A percentile compares a stretch with the other conserved stretches of the same genome.
These are phyloP conservation scores for Pyralis farinalis DNA, from an alignment of 2,888 invertebrate genomes.

Conservation along the genomic window DNA sequence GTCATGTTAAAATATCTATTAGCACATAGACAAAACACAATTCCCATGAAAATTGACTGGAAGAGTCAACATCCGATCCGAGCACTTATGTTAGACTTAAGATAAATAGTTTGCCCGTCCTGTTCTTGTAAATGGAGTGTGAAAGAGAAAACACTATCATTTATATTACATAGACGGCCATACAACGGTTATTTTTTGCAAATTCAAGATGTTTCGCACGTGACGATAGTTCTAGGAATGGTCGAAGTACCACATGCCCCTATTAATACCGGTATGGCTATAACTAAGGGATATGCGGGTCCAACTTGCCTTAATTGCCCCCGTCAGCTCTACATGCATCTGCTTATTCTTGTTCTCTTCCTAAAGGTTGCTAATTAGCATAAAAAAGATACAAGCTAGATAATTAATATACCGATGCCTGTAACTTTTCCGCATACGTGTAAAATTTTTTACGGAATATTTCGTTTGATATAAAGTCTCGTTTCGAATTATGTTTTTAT, in stretches of 20 bases:
- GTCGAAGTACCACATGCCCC: slow-evolving; percentile 48
- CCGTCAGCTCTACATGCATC: slow-evolving; percentile 27
- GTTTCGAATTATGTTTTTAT: no score
- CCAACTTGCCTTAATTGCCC: slow-evolving; percentile 29
- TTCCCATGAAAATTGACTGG: slow-evolving; percentile 29
- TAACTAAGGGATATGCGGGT: slow-evolving; percentile 35
- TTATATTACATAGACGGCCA: slow-evolving; percentile 18
- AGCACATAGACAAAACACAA: no score
- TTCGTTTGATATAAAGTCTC: no score
- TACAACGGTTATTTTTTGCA: slow-evolving; percentile 46
- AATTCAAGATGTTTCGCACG: slow-evolving; percentile 51
- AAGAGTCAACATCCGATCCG: slow-evolving; percentile 34
- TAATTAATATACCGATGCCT: no score
- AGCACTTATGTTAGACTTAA: neutral
- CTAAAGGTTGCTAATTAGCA: slow-evolving; percentile 1
- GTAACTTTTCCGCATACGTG: no score
- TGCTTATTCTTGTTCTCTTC: slow-evolving; percentile 18
- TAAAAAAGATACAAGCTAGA: neutral
- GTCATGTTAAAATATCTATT: no score
- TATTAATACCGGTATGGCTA: slow-evolving; percentile 12
- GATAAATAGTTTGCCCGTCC: neutral
- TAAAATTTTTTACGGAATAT: neutral
- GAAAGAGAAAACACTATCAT: neutral
- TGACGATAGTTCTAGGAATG: slow-evolving; percentile 67
- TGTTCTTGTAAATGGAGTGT: neutral